Evolutionary conservation across 2,113 vertebrate genomes (phyloP), one percentile per base, ranked within the genome.

Genomic region (Nymphicus hollandicus): DNA sequence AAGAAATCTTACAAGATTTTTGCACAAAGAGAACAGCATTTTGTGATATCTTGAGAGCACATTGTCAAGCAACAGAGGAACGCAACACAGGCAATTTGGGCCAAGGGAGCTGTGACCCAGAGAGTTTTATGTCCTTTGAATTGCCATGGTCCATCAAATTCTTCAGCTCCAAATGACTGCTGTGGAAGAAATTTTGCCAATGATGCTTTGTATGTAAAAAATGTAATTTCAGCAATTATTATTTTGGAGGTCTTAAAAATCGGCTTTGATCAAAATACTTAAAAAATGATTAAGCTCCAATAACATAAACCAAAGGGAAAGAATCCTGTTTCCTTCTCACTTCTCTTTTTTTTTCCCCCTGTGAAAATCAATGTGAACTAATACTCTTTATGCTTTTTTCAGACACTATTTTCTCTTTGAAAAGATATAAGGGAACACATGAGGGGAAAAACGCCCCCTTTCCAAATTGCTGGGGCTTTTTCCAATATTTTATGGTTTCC

Each of bases 211-310:
- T 41, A 28, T 66, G 47, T 17, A 4, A 66, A 92, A 88, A 71
- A 22, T 7, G 33, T 44, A 76, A 82, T 89, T 80, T 55, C 78
- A 89, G 90, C 33, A 83, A 71, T 88, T 92, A 92, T 92, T 95
- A 88, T 58, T 86, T 79, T 81, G 33, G 27, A 20, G 0, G 76
- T 87, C 66, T 89, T 81, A 81, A 81, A 94, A 95, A 71, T 44
- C 93, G 47, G 33, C 61, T 92, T 92, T 86, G 80, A 88, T 46
- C 25, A 86, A 93, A 86, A 55, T 43, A 25, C n/a, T 80, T 44
- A 14, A n/a, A 50, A 47, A 58, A 69, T 33, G 81, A 49, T 44
- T 56, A 56, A 70, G 14, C 39, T 81, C 69, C 29, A 55, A 1
- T 33, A 78, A 35, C 14, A 29, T 25, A 52, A 91, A 50, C 27